A percentile compares a stretch with the other conserved stretches of the same genome.
These are phyloP conservation scores for Balearica regulorum DNA, from an alignment of 2,797 vertebrate genomes.

Conservation along the genomic window DNA sequence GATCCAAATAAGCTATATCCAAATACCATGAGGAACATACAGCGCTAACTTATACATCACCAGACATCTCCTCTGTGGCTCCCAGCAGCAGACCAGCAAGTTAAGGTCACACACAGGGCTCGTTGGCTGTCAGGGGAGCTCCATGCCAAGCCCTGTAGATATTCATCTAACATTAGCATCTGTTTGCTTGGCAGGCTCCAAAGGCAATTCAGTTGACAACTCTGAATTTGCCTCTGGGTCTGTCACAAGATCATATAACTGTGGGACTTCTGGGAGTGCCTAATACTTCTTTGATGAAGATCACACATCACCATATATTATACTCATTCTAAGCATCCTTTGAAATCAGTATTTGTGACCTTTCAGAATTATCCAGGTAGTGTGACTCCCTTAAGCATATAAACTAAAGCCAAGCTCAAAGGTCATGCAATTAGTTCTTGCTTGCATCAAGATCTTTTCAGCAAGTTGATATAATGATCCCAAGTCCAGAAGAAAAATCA, in stretches of 20 bases:
- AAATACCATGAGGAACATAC: background rate
- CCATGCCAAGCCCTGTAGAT: background rate
- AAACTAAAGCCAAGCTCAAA: background rate
- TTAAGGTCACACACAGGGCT: constrained; percentile 41
- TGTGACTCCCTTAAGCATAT: background rate
- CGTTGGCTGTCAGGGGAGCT: constrained; percentile 14
- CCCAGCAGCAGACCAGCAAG: constrained; percentile 1
- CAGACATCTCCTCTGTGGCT: background rate
- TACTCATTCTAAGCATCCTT: background rate
- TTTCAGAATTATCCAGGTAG: background rate
- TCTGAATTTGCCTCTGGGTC: constrained; percentile 47
- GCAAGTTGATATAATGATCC: background rate
- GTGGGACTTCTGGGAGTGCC: constrained; percentile 25
- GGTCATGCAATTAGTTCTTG: background rate
- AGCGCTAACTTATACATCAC: background rate
- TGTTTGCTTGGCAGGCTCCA: constrained; percentile 50
- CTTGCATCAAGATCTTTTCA: background rate
- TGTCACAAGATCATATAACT: constrained; percentile 39
- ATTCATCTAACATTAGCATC: constrained; percentile 54
- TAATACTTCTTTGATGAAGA: constrained; percentile 31
- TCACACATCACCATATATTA: background rate
- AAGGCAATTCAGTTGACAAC: constrained; percentile 42
- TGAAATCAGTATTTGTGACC: background rate
- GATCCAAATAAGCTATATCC: background rate
- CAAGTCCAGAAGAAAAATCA: background rate